These are phyloP conservation scores for Arbacia lixula DNA, from an alignment of 53 echinoderm and acorn worm genomes.

Conservation along the genomic window DNA sequence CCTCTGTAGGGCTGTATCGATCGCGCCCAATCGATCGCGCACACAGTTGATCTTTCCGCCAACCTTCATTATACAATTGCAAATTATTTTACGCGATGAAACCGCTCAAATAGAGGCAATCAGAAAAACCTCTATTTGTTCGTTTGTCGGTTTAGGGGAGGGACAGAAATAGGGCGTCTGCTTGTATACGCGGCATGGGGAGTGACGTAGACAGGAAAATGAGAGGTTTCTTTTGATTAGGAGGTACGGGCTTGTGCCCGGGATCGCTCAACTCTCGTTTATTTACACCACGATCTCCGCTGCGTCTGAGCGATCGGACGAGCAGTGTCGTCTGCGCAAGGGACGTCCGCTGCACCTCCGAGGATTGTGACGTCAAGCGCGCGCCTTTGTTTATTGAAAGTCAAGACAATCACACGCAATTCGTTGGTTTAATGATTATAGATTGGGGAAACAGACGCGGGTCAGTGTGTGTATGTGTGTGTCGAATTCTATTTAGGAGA, in stretches of 20 bases:
- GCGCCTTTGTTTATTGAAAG: slow-evolving; percentile 41
- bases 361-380: slow-evolving; percentile 28
- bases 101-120: slow-evolving; percentile 27
- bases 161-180: no score
- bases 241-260: background rate
- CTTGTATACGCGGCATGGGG: background rate
- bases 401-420: slow-evolving; percentile 46
- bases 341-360: slow-evolving; percentile 15
- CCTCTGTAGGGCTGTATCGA: slow-evolving; percentile 18
- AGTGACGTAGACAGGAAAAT: slow-evolving; percentile 29
- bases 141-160: no score
- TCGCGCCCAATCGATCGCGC: slow-evolving; percentile 10
- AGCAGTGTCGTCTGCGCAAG: background rate
- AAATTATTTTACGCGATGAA: slow-evolving; percentile 18
- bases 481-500: slow-evolving; percentile 30
- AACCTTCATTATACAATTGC: slow-evolving; percentile 20
- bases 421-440: slow-evolving; percentile 46
- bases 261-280: slow-evolving; percentile 30
- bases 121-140: no score
- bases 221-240: slow-evolving; percentile 27
- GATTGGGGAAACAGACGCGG: slow-evolving; percentile 32
- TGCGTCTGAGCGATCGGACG: slow-evolving; percentile 17
- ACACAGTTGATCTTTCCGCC: slow-evolving; percentile 26
- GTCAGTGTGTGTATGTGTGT: slow-evolving; percentile 34
- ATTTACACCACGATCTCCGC: slow-evolving; percentile 27